Conservation (phyloP, 2,888 invertebrate species). For the Halictus quadricinctus region DNA sequence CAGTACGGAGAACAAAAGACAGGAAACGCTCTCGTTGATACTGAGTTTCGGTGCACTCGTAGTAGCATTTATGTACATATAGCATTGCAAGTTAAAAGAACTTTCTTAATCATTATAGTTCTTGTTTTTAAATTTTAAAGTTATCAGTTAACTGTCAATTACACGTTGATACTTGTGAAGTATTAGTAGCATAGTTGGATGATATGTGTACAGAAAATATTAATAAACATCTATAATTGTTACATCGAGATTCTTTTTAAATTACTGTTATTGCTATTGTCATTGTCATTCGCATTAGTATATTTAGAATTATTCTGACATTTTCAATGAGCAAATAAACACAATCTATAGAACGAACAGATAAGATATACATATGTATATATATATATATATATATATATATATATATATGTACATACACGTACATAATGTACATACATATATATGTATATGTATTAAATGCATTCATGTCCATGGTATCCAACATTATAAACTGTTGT, state of each 20-base stretch:
- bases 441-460: neutral
- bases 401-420: neutral
- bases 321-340: conserved; percentile 25
- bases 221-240: neutral
- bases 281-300: conserved; percentile 7
- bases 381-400: neutral
- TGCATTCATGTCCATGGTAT: conserved; percentile 15
- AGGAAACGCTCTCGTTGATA: neutral
- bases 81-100: neutral
- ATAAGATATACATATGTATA: neutral
- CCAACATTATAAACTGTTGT: conserved; percentile 30
- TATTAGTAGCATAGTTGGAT: neutral
- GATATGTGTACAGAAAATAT: neutral
- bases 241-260: neutral
- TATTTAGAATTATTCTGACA: conserved; percentile 7
- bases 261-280: neutral
- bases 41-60: neutral
- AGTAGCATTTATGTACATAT: neutral
- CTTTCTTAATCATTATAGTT: neutral
- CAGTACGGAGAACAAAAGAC: neutral
- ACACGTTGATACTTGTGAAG: neutral
- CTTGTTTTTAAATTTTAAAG: neutral
- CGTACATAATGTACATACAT: neutral
- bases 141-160: neutral
- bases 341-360: conserved; percentile 15